phyloP scores from a whole-genome alignment of 2,888 invertebrate genomes.

The Dione vanillae region DNA sequence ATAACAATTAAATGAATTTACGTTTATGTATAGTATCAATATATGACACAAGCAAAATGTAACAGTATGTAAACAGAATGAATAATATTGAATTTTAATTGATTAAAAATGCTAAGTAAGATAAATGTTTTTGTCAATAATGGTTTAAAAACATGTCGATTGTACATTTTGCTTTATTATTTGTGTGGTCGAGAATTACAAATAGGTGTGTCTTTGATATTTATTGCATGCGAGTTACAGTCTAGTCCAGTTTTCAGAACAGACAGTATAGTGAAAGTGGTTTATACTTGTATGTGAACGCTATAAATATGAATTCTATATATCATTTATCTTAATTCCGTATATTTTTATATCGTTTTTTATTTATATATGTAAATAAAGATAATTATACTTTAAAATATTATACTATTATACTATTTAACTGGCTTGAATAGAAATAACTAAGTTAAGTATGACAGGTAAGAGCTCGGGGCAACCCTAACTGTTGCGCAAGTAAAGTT shows the following conservation, averaged over 20 bases:
- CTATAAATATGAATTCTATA: slow-evolving; percentile 20
- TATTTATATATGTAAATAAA: too few relatives aligned
- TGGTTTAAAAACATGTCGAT: neutral
- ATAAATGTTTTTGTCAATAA: too few relatives aligned
- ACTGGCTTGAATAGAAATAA: too few relatives aligned
- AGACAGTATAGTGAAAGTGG: slow-evolving; percentile 18
- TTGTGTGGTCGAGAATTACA: slow-evolving; percentile 34
- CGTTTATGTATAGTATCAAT: neutral
- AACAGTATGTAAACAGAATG: neutral
- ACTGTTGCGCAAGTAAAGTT: too few relatives aligned
- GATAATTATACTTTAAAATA: too few relatives aligned
- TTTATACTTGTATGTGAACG: neutral
- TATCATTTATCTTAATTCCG: neutral
- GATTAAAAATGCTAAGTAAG: too few relatives aligned
- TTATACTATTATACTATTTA: too few relatives aligned
- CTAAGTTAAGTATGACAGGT: too few relatives aligned
- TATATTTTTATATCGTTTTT: too few relatives aligned
- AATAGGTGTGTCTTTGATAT: slow-evolving; percentile 40
- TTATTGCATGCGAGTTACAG: slow-evolving; percentile 29
- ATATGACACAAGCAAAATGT: neutral
- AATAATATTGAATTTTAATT: neutral
- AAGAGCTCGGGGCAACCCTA: too few relatives aligned
- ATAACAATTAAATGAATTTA: slow-evolving; percentile 7
- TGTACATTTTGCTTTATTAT: slow-evolving; percentile 19
- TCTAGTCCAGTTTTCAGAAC: slow-evolving; percentile 20